Base-by-base conservation (phyloP, 2,113 vertebrate species). In the Xyliphius kryptos region DNA sequence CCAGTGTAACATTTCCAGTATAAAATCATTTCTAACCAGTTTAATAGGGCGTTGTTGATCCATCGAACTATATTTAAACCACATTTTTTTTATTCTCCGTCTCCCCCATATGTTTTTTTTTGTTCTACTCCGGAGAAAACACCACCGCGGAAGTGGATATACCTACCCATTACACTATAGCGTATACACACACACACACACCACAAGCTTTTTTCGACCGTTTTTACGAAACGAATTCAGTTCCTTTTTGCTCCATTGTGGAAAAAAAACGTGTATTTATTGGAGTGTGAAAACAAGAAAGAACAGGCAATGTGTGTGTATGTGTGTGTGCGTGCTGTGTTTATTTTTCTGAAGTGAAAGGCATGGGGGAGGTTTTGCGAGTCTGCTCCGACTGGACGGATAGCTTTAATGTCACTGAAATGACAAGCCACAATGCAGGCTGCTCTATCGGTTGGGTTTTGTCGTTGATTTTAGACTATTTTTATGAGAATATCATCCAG, bases 321-420 rank as follows among this genome's bases (percentile, higher is more conserved):
- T 43, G 36, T 49, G 20, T 16, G 66, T 36, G 68, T 21, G 64
- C 63, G 55, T 55, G 66, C 21, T 61, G 19, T 74, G 69, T 76
- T 76, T 77, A 71, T 76, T 75, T 75, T 73, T 69, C 56, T n/a
- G 58, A 63, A 68, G 66, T 71, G 70, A 74, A 74, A 72, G 70
- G 69, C 71, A 63, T 72, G 58, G 71, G 74, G 67, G n/a, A n/a
- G n/a, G n/a, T 6, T 54, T 70, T 62, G 52, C 43, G 4, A 26
- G 63, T 44, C 19, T 5, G 49, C 49, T 56, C 49, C n/a, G 15
- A 52, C 57, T 52, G 57, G 14, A 47, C 63, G 52, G 2, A 9
- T 22, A 26, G 32, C 11, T n/a, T 20, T 46, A 38, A 51, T 71
- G 69, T 58, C 69, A 71, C 11, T 21, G 10, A 54, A 48, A 63